These are phyloP conservation scores for Dreissena polymorpha DNA, from an alignment of 1,140 invertebrate species.

Conservation along the genomic window DNA sequence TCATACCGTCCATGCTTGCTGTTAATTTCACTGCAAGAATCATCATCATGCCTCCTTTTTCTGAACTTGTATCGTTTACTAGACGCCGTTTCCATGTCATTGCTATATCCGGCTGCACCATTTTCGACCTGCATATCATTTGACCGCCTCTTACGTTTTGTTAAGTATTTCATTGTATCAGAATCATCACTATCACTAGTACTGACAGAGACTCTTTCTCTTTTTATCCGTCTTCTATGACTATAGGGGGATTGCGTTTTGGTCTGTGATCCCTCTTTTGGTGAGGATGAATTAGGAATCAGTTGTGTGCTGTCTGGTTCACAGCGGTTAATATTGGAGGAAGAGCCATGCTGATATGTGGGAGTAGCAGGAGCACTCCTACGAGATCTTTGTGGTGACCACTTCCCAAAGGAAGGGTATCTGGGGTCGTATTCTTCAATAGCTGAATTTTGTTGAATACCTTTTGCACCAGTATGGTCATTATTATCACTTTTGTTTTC, in stretches of 20 bases:
- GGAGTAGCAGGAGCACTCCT: too few species aligned
- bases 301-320: constrained; percentile 42
- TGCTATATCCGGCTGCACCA: not conserved
- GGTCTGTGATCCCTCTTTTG: too few species aligned
- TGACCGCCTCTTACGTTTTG: constrained; percentile 16
- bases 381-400: too few species aligned
- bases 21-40: not conserved
- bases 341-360: too few species aligned
- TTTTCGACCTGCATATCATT: not conserved
- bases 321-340: not conserved
- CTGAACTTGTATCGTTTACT: not conserved
- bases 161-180: constrained; percentile 40
- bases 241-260: too few species aligned
- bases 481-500: too few species aligned
- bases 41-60: not conserved
- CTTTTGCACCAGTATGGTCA: too few species aligned
- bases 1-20: too few species aligned
- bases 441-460: not conserved
- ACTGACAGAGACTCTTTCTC: not conserved
- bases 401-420: too few species aligned
- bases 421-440: too few species aligned
- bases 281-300: too few species aligned
- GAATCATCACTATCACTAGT: constrained; percentile 14
- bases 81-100: not conserved
- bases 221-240: too few species aligned